Evolutionary conservation across 1,140 invertebrate species (phyloP), one percentile per base, ranked within the genome.

Genomic region (Eubasilissa regina): DNA sequence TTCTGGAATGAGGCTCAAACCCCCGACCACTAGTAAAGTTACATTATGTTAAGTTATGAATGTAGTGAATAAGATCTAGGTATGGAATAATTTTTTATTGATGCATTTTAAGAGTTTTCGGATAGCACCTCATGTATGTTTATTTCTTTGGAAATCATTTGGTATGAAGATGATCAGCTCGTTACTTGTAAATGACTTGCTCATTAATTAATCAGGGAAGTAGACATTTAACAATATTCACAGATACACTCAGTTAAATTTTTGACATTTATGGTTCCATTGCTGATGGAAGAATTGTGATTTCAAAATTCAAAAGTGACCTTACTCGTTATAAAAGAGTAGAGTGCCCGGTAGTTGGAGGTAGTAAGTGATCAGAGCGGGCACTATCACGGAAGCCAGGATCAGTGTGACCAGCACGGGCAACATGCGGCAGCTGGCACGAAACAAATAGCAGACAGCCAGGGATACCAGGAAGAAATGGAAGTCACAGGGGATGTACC

Each of bases 401-500:
- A 85, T 60, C 0, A 88, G 13, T 1, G 85, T n/a, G 0, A 80
- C 81, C 9, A 86, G 80, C 12, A 85, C 76, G 3, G 86, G 68
- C 0, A 86, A 85, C 0, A 84, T 21, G 9, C 72, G 53, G 77
- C 83, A 45, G n/a, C 74, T 83, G 79, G 79, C 85, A 43, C 85
- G 88, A 35, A 93, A 87, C 10, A 92, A 82, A 35, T 89, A 87
- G 66, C 90, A 88, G 19, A 94, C 84, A 0, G 93, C 81, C 4
- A 93, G 87, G 0, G 92, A 90, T 0, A 94, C 84, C 44, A 93
- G 85, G 84, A 93, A 94, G 84, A 93, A 93, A 85, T 95, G 94
- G 86, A 94, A 94, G 84, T 95, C 95, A 80, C 93, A 93, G 0
- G 94, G 92, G 55, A 95, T 88, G 85, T 94, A 95, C 94, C 94